These are phyloP conservation scores for Lasaia peninsularis DNA, from an alignment of 1,140 invertebrate genomes.

Conservation along the genomic window DNA sequence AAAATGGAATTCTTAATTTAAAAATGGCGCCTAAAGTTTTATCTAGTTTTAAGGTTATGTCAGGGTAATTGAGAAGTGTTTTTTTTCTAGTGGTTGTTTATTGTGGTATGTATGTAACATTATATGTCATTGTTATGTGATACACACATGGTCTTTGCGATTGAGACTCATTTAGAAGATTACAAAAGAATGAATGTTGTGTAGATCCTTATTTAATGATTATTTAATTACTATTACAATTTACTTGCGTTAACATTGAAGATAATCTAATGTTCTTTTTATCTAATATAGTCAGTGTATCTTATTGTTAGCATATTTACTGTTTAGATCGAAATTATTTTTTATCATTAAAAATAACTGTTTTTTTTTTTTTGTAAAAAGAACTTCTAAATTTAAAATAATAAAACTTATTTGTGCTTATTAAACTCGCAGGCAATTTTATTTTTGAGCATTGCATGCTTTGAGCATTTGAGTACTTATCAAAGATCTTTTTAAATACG, in stretches of 20 bases:
- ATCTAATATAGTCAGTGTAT: too few relatives aligned
- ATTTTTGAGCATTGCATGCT: too few relatives aligned
- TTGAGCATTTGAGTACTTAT: too few relatives aligned
- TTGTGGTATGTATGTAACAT: conserved; percentile 9
- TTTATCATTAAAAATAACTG: too few relatives aligned
- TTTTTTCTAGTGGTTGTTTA: conserved; percentile 14
- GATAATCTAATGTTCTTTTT: neutral
- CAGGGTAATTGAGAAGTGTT: conserved; percentile 27
- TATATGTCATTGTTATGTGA: conserved; percentile 13
- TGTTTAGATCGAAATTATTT: too few relatives aligned
- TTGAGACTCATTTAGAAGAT: neutral
- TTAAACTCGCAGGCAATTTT: too few relatives aligned
- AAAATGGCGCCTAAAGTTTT: conserved; percentile 7
- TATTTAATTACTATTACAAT: neutral
- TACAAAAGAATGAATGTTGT: neutral
- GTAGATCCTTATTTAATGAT: neutral
- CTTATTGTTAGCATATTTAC: too few relatives aligned
- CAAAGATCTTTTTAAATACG: too few relatives aligned
- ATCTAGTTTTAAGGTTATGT: conserved; percentile 29
- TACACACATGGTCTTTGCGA: neutral
- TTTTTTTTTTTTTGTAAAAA: too few relatives aligned
- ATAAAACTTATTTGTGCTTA: too few relatives aligned
- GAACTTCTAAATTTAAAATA: too few relatives aligned
- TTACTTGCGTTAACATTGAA: too few relatives aligned
- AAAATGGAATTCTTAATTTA: conserved; percentile 12